phyloP scores from a whole-genome alignment of 2,113 vertebrate species.

The Oreamnos americanus region DNA sequence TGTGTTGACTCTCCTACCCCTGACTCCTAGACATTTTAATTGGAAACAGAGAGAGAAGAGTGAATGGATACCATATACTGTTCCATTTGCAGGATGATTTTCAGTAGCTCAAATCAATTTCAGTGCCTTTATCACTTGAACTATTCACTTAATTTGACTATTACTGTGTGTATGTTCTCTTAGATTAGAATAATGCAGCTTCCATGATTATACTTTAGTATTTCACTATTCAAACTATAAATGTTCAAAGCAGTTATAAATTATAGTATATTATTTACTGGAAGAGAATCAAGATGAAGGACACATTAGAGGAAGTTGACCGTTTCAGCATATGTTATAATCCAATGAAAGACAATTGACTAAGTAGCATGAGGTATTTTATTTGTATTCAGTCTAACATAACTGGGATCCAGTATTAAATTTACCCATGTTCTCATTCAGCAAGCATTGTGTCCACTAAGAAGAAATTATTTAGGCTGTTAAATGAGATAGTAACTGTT shows the following conservation, averaged over 20 bases:
- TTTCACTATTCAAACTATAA: constrained; percentile 50
- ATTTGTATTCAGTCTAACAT: not conserved
- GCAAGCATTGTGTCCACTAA: not conserved
- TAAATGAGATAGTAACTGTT: not conserved
- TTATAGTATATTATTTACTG: not conserved
- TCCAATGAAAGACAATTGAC: not conserved
- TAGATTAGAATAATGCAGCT: constrained; percentile 42
- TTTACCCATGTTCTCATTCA: not conserved
- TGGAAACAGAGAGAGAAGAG: constrained; percentile 59
- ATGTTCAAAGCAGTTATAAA: constrained; percentile 47
- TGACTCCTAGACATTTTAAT: constrained; percentile 43
- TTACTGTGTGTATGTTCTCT: constrained; percentile 32
- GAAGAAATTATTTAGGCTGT: constrained; percentile 25
- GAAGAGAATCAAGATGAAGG: constrained; percentile 52
- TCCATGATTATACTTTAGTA: constrained; percentile 40
- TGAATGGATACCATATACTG: not conserved
- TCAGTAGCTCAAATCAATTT: constrained; percentile 74
- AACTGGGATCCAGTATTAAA: not conserved
- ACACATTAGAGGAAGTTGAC: not conserved
- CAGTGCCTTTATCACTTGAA: constrained; percentile 84
- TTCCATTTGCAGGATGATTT: constrained; percentile 55
- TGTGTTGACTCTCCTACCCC: not conserved
- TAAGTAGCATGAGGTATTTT: not conserved
- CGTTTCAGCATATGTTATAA: not conserved
- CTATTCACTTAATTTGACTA: constrained; percentile 72